Evolutionary conservation across 2,888 invertebrate genomes (phyloP), one percentile per base, ranked within the genome.

Genomic region (Dendrolimus houi): DNA sequence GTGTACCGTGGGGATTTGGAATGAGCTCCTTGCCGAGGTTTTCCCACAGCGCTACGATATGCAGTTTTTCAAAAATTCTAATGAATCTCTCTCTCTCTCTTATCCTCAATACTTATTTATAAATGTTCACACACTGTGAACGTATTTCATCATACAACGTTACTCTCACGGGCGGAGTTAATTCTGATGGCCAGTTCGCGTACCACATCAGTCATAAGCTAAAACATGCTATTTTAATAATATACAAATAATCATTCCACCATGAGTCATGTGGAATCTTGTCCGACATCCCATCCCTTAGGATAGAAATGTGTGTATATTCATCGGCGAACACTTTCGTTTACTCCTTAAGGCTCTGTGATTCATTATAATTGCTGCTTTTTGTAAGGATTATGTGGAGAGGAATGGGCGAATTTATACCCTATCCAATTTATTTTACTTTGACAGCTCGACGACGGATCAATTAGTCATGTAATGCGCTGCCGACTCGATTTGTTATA

Each of bases 231-330:
- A 47, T 10, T 47, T 47, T 12, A 47, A 10, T 9, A 9, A 29
- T 29, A 9, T 47, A 47, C 12, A 47, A 47, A 47, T 54, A 52
- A 17, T 12, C 53, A 9, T 58, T 29, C 29, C 29, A 29, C 54
- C 42, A 61, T 68, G 40, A 60, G 53, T 58, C 58, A 63, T 2
- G 12, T 47, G 47, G 47, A 47, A 47, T 47, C 47, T 47, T 47
- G 47, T 47, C 47, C 9, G 6, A 12, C 12, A 47, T 47, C 47
- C 47, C 47, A 47, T 8, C 9, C 47, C 47, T 29, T 6, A 6
- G 29, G 29, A 29, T 29, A 29, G 29, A 6, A 29, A 29, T 29
- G 6, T 29, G 29, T 3, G 29, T 29, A 29, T 6, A 29, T 29
- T 6, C 29, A 29, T 6, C 29, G 29, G 6, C 6, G 47, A 10